A percentile compares a stretch with the other conserved stretches of the same genome.
These are phyloP conservation scores for Lycocerus yunnanus DNA, from an alignment of 2,888 invertebrate genomes.

Conservation along the genomic window DNA sequence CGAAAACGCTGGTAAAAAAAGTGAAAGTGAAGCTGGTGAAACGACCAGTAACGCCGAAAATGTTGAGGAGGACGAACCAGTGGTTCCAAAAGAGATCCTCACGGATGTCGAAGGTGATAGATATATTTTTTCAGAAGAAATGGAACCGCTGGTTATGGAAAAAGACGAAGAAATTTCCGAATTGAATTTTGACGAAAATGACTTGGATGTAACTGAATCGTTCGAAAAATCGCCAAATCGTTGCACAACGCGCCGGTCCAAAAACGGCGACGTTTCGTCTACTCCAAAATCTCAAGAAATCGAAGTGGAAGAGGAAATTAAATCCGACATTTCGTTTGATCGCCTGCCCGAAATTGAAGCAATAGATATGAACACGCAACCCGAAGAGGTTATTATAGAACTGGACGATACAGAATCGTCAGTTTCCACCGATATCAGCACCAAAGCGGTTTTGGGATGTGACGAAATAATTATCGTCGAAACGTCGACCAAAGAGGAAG, in stretches of 20 bases:
- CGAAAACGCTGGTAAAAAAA: background rate
- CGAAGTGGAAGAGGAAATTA: slow-evolving; percentile 30
- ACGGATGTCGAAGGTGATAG: background rate
- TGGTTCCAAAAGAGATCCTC: background rate
- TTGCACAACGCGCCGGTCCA: slow-evolving; percentile 51
- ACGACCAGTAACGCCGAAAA: background rate
- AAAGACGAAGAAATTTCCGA: slow-evolving; percentile 45
- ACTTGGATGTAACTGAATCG: slow-evolving; percentile 44
- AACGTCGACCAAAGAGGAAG: slow-evolving; percentile 39
- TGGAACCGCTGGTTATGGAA: background rate
- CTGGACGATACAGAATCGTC: slow-evolving; percentile 9
- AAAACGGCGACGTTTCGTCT: slow-evolving; percentile 48
- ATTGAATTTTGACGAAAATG: slow-evolving; percentile 49
- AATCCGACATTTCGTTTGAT: background rate
- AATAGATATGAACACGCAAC: background rate
- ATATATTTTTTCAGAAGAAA: background rate
- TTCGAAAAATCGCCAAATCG: slow-evolving; percentile 49
- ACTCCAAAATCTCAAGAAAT: slow-evolving; percentile 53
- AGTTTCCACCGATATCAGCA: slow-evolving; percentile 40
- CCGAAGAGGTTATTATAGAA: background rate
- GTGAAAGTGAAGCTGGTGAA: background rate
- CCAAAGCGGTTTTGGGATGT: slow-evolving; percentile 44
- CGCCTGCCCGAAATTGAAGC: slow-evolving; percentile 10
- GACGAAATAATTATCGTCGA: slow-evolving; percentile 41
- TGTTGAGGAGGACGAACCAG: background rate